Base-by-base conservation (phyloP, 2,113 vertebrate species). In the Psittacula cyanocephala region DNA sequence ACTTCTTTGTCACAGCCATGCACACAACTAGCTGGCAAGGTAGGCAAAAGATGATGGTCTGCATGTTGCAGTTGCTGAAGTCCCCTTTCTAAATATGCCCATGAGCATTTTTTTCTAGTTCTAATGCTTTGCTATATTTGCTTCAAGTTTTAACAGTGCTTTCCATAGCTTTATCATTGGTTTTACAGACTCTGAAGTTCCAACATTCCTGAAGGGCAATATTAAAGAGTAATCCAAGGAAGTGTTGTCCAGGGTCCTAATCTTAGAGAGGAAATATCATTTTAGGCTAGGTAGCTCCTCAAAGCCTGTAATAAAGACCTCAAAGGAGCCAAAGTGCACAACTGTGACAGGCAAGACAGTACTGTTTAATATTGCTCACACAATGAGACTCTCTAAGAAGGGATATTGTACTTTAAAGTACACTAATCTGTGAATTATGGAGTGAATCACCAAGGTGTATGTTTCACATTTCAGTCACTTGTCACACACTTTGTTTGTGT, bases 381-480 rank as follows among this genome's bases (percentile, higher is more conserved):
- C 27, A 86, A n/a, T 41, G 35, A 84, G n/a, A 49, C 25, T 55
- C 52, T 69, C 41, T 88, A 80, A 80, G 93, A 76, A 59, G 37
- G 83, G n/a, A 78, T 88, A 63, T 28, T 81, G 68, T 59, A 53
- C 44, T 80, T 90, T 43, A 79, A 84, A 84, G 39, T 44, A 60
- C 33, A 35, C 16, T 68, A 79, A 91, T 89, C 84, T 76, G 69
- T 86, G 77, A 86, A 28, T 91, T 84, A 81, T 4, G 11, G 39
- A 87, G 62, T 62, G 52, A 91, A 69, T 86, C 92, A 89, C 47
- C 11, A 20, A 92, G 91, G 14, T 28, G 47, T 39, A 19, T 6
- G 20, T 83, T 95, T 90, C 74, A 44, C 39, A 81, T 79, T 92
- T 95, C 81, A 69, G 89, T 37, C 65, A 60, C 35, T 95, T 81